These are phyloP conservation scores for Auanema freiburgensis DNA, from an alignment of 2,888 invertebrate species.

Conservation along the genomic window DNA sequence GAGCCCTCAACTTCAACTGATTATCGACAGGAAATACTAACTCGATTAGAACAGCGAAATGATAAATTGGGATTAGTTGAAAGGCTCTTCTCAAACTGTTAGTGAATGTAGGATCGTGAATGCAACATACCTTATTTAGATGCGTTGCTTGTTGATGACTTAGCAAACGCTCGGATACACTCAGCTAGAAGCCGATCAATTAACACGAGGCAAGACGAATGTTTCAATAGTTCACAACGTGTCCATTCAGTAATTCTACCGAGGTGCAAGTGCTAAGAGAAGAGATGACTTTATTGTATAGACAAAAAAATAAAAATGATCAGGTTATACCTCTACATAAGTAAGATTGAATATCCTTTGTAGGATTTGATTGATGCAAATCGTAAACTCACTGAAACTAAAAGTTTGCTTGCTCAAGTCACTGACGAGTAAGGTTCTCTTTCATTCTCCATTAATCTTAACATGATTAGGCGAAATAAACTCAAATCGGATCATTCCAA, in stretches of 20 bases:
- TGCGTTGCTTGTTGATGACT: too few species aligned
- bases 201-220: neutral
- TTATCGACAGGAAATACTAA: slow-evolving; percentile 17
- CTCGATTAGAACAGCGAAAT: slow-evolving; percentile 13
- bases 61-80: slow-evolving; percentile 9
- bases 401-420: slow-evolving; percentile 14
- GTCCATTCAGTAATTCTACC: slow-evolving; percentile 3
- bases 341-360: neutral
- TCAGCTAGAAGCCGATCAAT: slow-evolving; percentile 3
- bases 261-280: slow-evolving; percentile 29
- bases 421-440: slow-evolving; percentile 19
- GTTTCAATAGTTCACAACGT: neutral
- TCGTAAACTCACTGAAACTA: slow-evolving; percentile 16
- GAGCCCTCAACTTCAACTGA: slow-evolving; percentile 9
- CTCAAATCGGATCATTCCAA: slow-evolving; percentile 19
- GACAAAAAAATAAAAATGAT: slow-evolving; percentile 52
- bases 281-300: slow-evolving; percentile 45
- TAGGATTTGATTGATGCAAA: slow-evolving; percentile 32
- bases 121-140: too few species aligned
- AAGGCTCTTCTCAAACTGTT: slow-evolving; percentile 17
- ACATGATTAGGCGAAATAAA: slow-evolving; percentile 24
- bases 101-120: neutral
- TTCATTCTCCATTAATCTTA: neutral
- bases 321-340: slow-evolving; percentile 28
- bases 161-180: too few species aligned